Base-by-base conservation (phyloP, 1,140 invertebrate genomes). In the Temnothorax curvispinosus region DNA sequence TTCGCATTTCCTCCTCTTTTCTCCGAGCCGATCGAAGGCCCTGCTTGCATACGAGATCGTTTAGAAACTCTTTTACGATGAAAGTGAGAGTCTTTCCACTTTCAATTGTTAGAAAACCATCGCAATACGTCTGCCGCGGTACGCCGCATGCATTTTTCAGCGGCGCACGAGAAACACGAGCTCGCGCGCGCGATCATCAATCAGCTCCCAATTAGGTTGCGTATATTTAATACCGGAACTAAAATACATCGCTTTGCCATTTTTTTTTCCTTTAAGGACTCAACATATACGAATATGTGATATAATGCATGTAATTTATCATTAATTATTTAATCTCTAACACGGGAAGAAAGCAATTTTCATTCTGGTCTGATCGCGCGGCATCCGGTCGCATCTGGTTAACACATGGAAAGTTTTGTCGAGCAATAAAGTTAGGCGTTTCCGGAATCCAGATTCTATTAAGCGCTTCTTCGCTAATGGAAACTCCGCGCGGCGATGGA, bases 11-110 rank as follows among this genome's bases (percentile, higher is more conserved):
- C 81, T 78, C 44, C 69, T 62, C 60, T 78, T n/a, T 58, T 18
- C 8, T 67, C 67, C 9, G 50, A 74, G 50, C 21, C 32, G 15
- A 35, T 72, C 65, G 58, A 47, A 52, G 54, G 50, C 47, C n/a
- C 32, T 38, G 41, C 15, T 71, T 58, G 84, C 75, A 87, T 86
- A 72, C 80, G 77, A 89, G 56, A 76, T 82, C 84, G 56, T 90
- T 92, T 92, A 92, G 91, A 93, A 92, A 93, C 56, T 91, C 80
- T 71, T 88, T 47, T 78, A 86, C 85, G 72, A 75, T 86, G 87
- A 92, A 92, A 94, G 92, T 88, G 92, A 94, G 91, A 92, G 92
- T 91, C 88, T 92, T 89, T 92, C 87, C 87, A 93, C 93, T 94
- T 94, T 94, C 93, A 88, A 94, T 93, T 87, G 91, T 91, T 92